Base-by-base conservation (phyloP, 2,888 invertebrate genomes). In the Gibbula magus region DNA sequence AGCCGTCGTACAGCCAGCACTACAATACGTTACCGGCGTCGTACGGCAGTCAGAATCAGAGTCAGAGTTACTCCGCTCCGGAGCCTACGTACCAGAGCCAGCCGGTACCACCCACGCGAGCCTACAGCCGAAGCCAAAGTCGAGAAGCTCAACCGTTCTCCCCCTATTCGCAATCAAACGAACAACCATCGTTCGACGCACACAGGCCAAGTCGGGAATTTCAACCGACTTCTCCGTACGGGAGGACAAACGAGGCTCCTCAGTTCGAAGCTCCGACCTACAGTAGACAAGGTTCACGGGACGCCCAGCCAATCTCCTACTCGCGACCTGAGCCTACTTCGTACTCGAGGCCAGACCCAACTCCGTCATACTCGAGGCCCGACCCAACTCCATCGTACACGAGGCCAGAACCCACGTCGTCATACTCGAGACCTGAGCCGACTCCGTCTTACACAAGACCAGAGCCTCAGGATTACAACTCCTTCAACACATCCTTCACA, bases 1-100 rank as follows among this genome's bases (percentile, higher is more conserved):
- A 74, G 13, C 54, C 54, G 51, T 45, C 78, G 1, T 54, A 53
- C 29, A 52, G 39, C 18, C 81, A 81, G 76, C 77, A 79, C 70
- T 82, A 83, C 29, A 82, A 80, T 35, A 53, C 53, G 18, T 32
- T 79, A 52, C 84, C 80, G 18, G 76, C 81, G 54, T 79, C 85
- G 18, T 83, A 78, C 74, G 75, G 81, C 22, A 78, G 78, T 78
- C 78, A 78, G 56, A 56, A 29, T 67, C 67, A 32, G 25, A 13
- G 67, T 67, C 67, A 29, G 32, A 75, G 35, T 66, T 81, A 79
- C 75, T 79, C 74, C 25, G 52, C 79, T 0, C 79, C 79, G 51
- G 70, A 70, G 13, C 18, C 70, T 22, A 13, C 77, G 18, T 39
- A 79, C 22, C 77, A 77, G n/a, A 81, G 35, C 51, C 51, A 32